phyloP scores from a whole-genome alignment of 2,113 vertebrate genomes.

The Henicopernis longicauda region DNA sequence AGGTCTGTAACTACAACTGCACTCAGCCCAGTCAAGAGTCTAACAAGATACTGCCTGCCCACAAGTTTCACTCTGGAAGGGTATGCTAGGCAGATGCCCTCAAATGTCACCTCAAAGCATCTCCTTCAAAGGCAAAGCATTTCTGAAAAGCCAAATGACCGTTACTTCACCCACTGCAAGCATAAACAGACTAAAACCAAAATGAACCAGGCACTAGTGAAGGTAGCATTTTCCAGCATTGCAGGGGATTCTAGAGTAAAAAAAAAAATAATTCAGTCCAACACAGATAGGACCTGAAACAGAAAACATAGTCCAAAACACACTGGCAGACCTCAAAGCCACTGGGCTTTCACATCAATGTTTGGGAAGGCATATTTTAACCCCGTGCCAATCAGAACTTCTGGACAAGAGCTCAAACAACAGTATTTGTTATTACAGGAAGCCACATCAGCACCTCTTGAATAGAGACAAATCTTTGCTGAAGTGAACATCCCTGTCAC shows the following conservation, averaged over 20 bases:
- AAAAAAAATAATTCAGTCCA: not conserved
- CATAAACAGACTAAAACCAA: not conserved
- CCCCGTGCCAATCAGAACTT: not conserved
- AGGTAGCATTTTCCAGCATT: not conserved
- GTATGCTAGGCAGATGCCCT: not conserved
- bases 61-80: not conserved
- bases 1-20: not conserved
- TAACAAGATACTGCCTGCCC: not conserved
- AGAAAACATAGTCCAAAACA: not conserved
- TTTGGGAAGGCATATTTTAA: not conserved
- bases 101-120: not conserved
- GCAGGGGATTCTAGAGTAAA: not conserved
- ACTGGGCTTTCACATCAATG: not conserved
- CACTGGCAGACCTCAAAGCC: not conserved
- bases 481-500: not conserved
- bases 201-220: not conserved
- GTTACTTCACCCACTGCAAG: not conserved
- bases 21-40: not conserved
- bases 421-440: not conserved
- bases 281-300: rapidly evolving
- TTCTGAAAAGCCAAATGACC: not conserved
- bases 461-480: not conserved
- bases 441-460: not conserved
- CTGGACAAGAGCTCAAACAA: not conserved
- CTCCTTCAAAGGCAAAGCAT: not conserved